These are phyloP conservation scores for Cyrtodaria siliqua DNA, from an alignment of 2,888 invertebrate genomes.

Conservation along the genomic window DNA sequence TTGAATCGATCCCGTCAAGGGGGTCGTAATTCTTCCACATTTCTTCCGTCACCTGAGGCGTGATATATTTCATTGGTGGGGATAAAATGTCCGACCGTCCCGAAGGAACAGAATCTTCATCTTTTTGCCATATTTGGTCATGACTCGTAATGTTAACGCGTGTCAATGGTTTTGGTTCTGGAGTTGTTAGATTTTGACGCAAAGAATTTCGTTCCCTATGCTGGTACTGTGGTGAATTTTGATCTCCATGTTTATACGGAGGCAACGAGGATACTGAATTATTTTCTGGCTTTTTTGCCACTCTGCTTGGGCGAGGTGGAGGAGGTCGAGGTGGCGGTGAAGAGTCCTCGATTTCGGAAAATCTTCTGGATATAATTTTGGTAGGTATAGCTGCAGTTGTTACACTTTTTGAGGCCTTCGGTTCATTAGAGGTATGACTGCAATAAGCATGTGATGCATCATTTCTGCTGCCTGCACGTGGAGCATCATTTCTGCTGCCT, in stretches of 20 bases:
- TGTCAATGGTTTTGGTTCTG: slow-evolving; percentile 70
- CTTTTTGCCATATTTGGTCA: slow-evolving; percentile 71
- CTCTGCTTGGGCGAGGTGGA: slow-evolving; percentile 48
- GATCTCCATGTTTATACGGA: slow-evolving; percentile 2
- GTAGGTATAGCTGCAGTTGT: not conserved
- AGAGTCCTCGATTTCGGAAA: slow-evolving; percentile 34
- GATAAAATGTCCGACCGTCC: slow-evolving; percentile 56
- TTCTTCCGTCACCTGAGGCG: slow-evolving; percentile 69
- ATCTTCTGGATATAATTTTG: slow-evolving; percentile 4
- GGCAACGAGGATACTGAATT: too few species aligned
- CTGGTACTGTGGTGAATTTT: not conserved
- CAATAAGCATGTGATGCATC: too few species aligned
- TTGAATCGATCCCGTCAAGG: slow-evolving; percentile 70
- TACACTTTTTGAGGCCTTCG: not conserved
- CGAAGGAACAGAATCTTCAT: slow-evolving; percentile 33
- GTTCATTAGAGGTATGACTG: too few species aligned
- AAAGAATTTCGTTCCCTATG: not conserved
- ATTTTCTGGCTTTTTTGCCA: slow-evolving; percentile 18
- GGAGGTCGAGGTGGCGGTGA: slow-evolving; percentile 57
- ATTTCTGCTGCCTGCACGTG: too few species aligned
- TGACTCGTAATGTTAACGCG: slow-evolving; percentile 71
- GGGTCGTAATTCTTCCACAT: slow-evolving; percentile 71
- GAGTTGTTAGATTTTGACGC: slow-evolving; percentile 11
- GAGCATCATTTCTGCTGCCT: too few species aligned
- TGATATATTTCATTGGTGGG: slow-evolving; percentile 71